A percentile compares a stretch with the other conserved stretches of the same genome.
These are phyloP conservation scores for Oedothorax gibbosus DNA, from an alignment of 1,140 invertebrate genomes.

Conservation along the genomic window DNA sequence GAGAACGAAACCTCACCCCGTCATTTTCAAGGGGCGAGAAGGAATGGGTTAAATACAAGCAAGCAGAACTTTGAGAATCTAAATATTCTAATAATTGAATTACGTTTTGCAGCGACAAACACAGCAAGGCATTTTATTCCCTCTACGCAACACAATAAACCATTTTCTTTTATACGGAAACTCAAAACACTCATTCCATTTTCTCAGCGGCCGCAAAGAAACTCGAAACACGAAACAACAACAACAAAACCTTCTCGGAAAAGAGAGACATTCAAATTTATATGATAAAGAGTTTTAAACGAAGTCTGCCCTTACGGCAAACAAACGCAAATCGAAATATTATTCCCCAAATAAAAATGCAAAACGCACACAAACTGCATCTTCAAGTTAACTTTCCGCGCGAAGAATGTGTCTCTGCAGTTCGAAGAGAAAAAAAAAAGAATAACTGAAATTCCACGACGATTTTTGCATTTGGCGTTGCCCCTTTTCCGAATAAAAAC, in stretches of 20 bases:
- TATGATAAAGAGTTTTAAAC: constrained; percentile 59
- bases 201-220: neutral
- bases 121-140: no score
- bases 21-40: no score
- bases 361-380: constrained; percentile 15
- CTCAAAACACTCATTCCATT: no score
- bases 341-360: constrained; percentile 46
- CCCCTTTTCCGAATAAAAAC: no score
- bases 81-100: no score
- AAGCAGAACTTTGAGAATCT: no score
- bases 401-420: neutral
- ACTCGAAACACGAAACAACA: neutral
- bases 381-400: neutral
- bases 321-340: constrained; percentile 53
- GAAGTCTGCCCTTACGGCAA: constrained; percentile 25
- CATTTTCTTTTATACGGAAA: no score
- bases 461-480: constrained; percentile 47
- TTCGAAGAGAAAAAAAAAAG: constrained; percentile 5
- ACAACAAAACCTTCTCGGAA: constrained; percentile 1
- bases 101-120: no score
- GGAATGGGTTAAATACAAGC: no score
- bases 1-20: no score
- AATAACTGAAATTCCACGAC: constrained; percentile 37
- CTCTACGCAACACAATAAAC: no score
- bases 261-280: constrained; percentile 30